Percentiles rank a stretch among this genome's conserved stretches.
Conservation (phyloP, 2,888 invertebrate species). For the Hydrotaea diabolus region DNA sequence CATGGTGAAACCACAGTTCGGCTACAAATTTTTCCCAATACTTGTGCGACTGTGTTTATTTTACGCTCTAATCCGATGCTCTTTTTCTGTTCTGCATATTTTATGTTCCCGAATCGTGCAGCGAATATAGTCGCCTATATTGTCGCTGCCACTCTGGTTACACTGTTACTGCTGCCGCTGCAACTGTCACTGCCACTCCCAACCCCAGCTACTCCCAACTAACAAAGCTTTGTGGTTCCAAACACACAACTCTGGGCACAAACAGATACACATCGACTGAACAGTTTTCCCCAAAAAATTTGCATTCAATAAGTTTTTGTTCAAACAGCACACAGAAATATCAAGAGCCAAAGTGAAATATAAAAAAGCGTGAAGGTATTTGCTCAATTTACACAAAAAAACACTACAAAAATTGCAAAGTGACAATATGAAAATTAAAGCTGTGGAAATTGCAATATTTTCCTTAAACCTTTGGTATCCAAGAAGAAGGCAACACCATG, state of each 20-base stretch:
- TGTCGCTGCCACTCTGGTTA: constrained; percentile 32
- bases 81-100: constrained; percentile 65
- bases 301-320: constrained; percentile 62
- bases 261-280: not conserved
- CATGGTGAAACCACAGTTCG: not conserved
- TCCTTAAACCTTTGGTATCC: constrained; percentile 5
- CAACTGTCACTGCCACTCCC: not conserved
- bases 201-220: constrained; percentile 31
- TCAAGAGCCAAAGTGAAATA: constrained; percentile 40
- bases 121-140: constrained; percentile 55
- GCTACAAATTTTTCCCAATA: constrained; percentile 43
- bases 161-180: constrained; percentile 23
- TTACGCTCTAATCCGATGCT: constrained; percentile 59
- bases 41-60: constrained; percentile 59
- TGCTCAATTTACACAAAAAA: constrained; percentile 26
- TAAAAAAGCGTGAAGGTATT: constrained; percentile 36
- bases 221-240: constrained; percentile 55
- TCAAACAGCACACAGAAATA: constrained; percentile 41
- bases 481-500: not conserved
- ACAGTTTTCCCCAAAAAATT: constrained; percentile 12
- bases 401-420: constrained; percentile 34
- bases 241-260: constrained; percentile 40
- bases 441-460: constrained; percentile 44
- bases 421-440: constrained; percentile 56
- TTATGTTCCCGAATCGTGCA: constrained; percentile 66